phyloP scores from a whole-genome alignment of 2,888 invertebrate species.

The Acronicta alni region DNA sequence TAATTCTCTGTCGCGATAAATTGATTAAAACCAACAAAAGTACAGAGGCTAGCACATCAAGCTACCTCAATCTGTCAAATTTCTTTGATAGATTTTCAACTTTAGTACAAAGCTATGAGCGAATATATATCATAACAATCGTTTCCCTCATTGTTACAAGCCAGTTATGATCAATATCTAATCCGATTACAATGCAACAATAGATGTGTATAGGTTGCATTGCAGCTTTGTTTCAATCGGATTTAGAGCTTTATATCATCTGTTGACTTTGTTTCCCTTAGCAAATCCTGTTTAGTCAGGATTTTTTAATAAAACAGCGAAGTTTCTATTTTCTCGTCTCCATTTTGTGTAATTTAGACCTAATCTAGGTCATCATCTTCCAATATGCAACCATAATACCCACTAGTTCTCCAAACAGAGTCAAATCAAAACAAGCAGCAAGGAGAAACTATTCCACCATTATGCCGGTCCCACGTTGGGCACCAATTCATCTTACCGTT shows the following conservation, averaged over 20 bases:
- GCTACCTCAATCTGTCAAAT: no score
- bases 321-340: accelerated
- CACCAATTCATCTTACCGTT: slow-evolving; percentile 60
- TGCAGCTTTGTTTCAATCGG: slow-evolving; percentile 37
- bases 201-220: slow-evolving; percentile 3
- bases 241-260: slow-evolving; percentile 19
- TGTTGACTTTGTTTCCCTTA: slow-evolving; percentile 7
- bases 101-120: no score
- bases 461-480: slow-evolving; percentile 39
- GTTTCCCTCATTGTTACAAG: not conserved
- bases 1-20: no score
- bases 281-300: slow-evolving; percentile 7
- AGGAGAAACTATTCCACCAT: slow-evolving; percentile 12
- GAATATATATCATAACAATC: not conserved
- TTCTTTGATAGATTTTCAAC: no score
- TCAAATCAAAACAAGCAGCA: slow-evolving; percentile 27
- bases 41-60: no score
- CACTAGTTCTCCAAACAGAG: not conserved
- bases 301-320: not conserved
- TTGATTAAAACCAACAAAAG: no score
- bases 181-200: slow-evolving; percentile 12
- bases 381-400: no score
- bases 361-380: no score
- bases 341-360: no score
- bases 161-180: not conserved